Evolutionary conservation across 2,888 invertebrate species (phyloP).

Genomic region (Macrosiphum euphorbiae): DNA sequence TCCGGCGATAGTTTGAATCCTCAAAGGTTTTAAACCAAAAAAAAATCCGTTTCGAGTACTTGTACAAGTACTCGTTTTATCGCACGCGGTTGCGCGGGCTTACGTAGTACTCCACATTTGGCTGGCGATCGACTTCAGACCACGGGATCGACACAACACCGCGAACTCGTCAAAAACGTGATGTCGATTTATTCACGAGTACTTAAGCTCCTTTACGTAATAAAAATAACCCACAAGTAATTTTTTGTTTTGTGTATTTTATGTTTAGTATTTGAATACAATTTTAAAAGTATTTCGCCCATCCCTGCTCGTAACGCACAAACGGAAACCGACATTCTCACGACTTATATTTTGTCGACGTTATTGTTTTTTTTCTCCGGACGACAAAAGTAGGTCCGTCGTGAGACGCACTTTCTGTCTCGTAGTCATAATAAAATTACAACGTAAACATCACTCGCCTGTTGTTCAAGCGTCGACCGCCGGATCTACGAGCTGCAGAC

Average conservation of each 20-base stretch:
- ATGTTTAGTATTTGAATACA: neutral
- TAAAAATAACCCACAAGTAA: no score
- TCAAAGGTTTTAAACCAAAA: no score
- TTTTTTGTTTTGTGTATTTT: neutral
- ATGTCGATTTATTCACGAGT: no score
- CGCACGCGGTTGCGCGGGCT: no score
- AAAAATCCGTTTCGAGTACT: no score
- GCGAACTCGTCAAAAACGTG: no score
- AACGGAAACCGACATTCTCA: neutral
- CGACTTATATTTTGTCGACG: neutral
- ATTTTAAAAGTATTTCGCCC: neutral
- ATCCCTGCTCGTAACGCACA: neutral
- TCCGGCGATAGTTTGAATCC: no score
- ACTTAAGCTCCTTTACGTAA: no score
- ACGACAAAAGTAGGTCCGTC: constrained; percentile 11
- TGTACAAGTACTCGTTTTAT: no score
- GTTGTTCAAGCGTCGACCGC: neutral
- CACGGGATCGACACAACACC: no score
- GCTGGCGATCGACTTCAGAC: no score
- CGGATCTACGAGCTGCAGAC: neutral
- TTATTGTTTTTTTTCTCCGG: neutral
- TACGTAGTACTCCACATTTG: no score
- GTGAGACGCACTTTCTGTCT: neutral
- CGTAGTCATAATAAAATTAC: neutral
- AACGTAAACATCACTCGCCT: neutral